Conservation (phyloP, 2,113 vertebrate species). For the Elaphurus davidianus region DNA sequence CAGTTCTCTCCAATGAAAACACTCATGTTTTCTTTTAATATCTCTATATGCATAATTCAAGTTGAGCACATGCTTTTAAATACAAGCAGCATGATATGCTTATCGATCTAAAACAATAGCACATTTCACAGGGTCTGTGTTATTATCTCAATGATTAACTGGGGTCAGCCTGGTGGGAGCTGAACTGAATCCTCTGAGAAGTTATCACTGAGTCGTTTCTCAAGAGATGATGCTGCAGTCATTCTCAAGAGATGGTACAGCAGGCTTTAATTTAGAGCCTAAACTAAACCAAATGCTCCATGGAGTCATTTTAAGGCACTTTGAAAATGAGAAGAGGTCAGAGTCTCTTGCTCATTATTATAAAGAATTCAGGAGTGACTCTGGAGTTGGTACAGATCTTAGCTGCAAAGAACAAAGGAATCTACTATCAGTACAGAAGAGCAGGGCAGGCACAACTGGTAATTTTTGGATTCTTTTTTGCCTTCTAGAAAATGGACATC, state of each 20-base stretch:
- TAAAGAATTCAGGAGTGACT: conserved; percentile 16
- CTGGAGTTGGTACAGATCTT: not conserved
- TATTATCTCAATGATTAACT: not conserved
- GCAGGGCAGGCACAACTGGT: not conserved
- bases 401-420: conserved; percentile 7
- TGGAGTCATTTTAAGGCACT: conserved; percentile 27
- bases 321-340: conserved; percentile 35
- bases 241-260: conserved; percentile 19
- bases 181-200: conserved; percentile 14
- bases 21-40: conserved; percentile 27
- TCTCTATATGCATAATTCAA: not conserved
- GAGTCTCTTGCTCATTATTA: not conserved
- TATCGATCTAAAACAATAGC: not conserved
- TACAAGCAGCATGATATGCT: not conserved
- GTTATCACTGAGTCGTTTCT: conserved; percentile 20
- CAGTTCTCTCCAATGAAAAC: conserved; percentile 20
- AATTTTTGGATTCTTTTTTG: not conserved
- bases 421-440: not conserved
- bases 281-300: conserved; percentile 27
- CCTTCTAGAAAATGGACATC: conserved; percentile 17
- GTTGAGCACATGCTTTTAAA: conserved; percentile 18
- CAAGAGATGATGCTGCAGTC: not conserved
- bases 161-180: not conserved
- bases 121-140: not conserved
- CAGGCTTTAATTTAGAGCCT: not conserved